Base-by-base conservation (phyloP, 2,113 vertebrate genomes). In the Zootoca vivipara region DNA sequence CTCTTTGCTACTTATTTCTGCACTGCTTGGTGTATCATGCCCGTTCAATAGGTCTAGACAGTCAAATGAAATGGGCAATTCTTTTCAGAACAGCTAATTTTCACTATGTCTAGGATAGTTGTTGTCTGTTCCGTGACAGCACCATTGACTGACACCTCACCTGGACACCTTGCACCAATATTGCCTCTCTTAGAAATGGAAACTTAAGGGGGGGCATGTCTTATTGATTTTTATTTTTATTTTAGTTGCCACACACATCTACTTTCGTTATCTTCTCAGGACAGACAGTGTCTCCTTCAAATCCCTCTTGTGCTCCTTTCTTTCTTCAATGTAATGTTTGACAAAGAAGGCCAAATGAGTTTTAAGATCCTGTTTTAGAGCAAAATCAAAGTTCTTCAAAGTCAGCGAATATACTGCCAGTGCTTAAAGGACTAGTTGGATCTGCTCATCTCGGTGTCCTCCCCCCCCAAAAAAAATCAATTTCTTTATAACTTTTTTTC, bases 181-280 rank as follows among this genome's bases (percentile, higher is more conserved):
- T 4, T 33, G 58, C 83, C 13, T 79, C 20, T 72, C 13, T 18
- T 90, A 20, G 13, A 70, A 85, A 90, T 46, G 3, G 26, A 86
- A 40, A 78, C 62, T 80, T 72, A 75, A 5, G 15, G 67, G 87
- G 30, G 82, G 82, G 82, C 18, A 30, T 86, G 42, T n/a, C 18
- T 88, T 86, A 91, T 82, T 70, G 69, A 84, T 74, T 89, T 84
- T 77, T 85, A 52, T 52, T 52, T 52, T 52, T 52, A 38, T 81
- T 42, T 28, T n/a, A 42, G 9, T 72, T 90, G 42, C 24, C 26
- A 85, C 18, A 73, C 78, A 16, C n/a, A 89, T 80, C 85, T 24
- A 15, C 28, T 87, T 93, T n/a, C 82, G 38, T 77, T 77, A 85
- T 72, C 38, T 15, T 52, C 85, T 83, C 28, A 73, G 74, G 52